A percentile compares a stretch with the other conserved stretches of the same genome.
Conservation (phyloP, 2,888 invertebrate genomes). For the Plagiodera versicolora region DNA sequence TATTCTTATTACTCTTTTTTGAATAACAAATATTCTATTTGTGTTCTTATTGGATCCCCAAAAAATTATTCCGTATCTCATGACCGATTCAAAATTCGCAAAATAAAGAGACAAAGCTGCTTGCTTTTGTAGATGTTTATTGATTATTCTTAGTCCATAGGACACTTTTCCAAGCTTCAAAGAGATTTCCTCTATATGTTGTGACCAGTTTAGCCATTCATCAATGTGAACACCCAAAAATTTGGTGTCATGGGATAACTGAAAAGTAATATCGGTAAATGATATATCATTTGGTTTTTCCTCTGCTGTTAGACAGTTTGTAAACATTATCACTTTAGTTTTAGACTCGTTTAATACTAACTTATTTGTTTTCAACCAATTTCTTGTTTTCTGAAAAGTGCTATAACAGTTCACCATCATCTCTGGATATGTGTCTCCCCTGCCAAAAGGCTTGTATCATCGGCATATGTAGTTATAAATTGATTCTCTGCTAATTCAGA, state of each 20-base stretch:
- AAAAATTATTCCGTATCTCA: slow-evolving; percentile 2
- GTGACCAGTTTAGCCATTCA: background rate
- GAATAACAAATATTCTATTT: too few species aligned
- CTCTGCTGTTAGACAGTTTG: background rate
- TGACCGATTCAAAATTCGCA: slow-evolving; percentile 12
- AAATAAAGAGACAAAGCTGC: slow-evolving; percentile 2
- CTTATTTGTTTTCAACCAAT: background rate
- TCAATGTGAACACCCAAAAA: too few species aligned
- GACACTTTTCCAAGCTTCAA: slow-evolving; percentile 3
- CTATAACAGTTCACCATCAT: slow-evolving; percentile 5
- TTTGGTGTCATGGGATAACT: slow-evolving; percentile 3
- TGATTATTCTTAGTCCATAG: too few species aligned
- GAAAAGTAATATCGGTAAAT: background rate
- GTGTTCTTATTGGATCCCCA: too few species aligned
- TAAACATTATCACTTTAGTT: slow-evolving; percentile 5
- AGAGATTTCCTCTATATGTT: slow-evolving; percentile 2
- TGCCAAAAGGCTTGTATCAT: slow-evolving; percentile 12
- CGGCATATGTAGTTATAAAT: slow-evolving; percentile 7
- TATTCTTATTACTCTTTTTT: too few species aligned
- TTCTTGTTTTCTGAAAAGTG: slow-evolving; percentile 4
- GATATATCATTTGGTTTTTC: background rate
- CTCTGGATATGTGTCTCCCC: slow-evolving; percentile 6
- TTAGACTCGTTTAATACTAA: background rate
- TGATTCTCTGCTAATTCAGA: slow-evolving; percentile 3
- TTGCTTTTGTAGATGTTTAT: too few species aligned